phyloP scores from a whole-genome alignment of 2,113 vertebrate species.

The Struthidea cinerea region DNA sequence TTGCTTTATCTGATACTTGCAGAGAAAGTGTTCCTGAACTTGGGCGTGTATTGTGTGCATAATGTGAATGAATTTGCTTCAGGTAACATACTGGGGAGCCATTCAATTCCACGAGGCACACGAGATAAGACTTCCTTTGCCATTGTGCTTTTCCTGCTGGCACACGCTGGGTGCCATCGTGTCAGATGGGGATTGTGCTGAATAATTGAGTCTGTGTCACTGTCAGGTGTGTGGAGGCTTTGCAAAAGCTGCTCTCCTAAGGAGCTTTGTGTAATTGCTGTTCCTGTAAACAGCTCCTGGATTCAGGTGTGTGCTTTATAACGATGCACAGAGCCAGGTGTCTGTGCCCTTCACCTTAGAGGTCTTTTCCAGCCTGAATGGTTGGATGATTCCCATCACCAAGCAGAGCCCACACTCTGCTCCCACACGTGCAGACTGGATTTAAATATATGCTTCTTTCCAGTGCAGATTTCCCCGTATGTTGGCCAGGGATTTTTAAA shows the following conservation, averaged over 20 bases:
- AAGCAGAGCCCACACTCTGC: neutral
- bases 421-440: neutral
- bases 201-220: neutral
- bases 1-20: neutral
- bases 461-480: neutral
- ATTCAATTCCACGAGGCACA: neutral
- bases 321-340: neutral
- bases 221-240: neutral
- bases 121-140: neutral
- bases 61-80: neutral
- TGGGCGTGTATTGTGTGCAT: neutral
- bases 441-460: fast-evolving
- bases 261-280: neutral
- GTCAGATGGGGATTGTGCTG: neutral
- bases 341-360: neutral
- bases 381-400: neutral
- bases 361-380: neutral
- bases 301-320: neutral
- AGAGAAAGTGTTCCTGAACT: neutral
- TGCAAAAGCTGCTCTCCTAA: neutral
- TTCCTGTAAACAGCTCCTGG: neutral
- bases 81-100: neutral
- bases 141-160: neutral
- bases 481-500: neutral
- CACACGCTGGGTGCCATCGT: neutral